These are phyloP conservation scores for Actinemys pallida DNA, from an alignment of 2,113 vertebrate genomes.

Conservation along the genomic window DNA sequence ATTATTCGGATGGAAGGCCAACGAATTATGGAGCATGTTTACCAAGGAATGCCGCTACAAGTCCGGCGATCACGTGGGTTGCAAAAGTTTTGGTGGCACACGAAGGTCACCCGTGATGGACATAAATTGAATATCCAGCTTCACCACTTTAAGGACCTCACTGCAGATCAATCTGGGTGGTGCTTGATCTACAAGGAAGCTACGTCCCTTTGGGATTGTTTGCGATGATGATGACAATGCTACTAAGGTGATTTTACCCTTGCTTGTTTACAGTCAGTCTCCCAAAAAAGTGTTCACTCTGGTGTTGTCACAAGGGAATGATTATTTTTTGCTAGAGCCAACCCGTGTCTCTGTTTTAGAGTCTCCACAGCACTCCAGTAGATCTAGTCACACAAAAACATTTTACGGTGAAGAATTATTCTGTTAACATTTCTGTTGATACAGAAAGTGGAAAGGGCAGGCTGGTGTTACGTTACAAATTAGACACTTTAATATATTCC, in stretches of 20 bases:
- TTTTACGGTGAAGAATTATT: conserved; percentile 8
- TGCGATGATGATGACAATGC: neutral
- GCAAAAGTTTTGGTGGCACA: neutral
- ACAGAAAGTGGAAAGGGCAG: neutral
- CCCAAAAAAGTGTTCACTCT: neutral
- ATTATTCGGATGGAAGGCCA: neutral
- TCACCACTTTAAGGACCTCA: neutral
- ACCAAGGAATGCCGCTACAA: neutral
- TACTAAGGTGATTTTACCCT: neutral
- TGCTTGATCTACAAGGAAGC: neutral
- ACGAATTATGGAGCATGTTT: neutral
- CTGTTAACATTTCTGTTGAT: conserved; percentile 11
- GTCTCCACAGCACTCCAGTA: neutral
- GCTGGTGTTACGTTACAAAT: conserved; percentile 5
- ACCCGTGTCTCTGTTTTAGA: neutral
- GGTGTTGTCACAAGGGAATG: neutral
- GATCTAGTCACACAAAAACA: neutral
- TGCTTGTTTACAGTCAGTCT: neutral
- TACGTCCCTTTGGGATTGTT: neutral
- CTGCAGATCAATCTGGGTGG: neutral
- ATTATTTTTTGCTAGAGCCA: neutral
- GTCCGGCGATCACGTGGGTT: neutral
- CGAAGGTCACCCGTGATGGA: neutral
- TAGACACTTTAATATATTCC: neutral
- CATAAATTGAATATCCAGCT: neutral